phyloP scores from a whole-genome alignment of 2,888 invertebrate species.

The Orchesella flavescens region DNA sequence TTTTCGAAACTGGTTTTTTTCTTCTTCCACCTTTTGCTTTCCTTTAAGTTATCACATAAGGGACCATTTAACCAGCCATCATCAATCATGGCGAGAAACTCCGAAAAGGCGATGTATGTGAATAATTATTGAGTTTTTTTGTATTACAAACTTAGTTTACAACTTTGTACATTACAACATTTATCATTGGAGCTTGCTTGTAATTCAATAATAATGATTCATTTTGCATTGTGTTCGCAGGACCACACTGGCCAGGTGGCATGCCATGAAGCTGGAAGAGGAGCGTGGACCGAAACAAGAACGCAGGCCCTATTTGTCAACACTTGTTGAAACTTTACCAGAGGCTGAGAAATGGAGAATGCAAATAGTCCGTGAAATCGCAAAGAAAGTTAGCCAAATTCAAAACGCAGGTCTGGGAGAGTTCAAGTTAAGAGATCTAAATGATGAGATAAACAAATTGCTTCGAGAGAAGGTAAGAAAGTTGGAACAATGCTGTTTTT shows the following conservation, averaged over 20 bases:
- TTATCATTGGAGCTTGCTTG: no score
- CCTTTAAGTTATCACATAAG: no score
- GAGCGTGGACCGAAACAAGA: constrained; percentile 81
- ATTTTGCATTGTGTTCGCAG: constrained; percentile 75
- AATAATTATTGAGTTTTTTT: not conserved
- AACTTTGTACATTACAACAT: no score
- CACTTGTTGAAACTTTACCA: constrained; percentile 92
- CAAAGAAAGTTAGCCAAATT: constrained; percentile 98
- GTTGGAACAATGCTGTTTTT: constrained; percentile 60
- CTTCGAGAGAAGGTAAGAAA: constrained; percentile 86
- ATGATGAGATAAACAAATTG: constrained; percentile 99
- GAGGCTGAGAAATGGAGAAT: constrained; percentile 97
- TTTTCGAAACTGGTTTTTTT: no score
- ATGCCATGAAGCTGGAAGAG: constrained; percentile 95
- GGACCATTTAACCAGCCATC: no score
- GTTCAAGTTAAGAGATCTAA: constrained; percentile 96
- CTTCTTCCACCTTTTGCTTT: no score
- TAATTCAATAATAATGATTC: not conserved
- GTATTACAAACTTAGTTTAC: no score
- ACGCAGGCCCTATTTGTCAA: constrained; percentile 92
- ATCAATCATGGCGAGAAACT: constrained; percentile 86
- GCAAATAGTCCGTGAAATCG: constrained; percentile 97
- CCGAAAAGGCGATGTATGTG: constrained; percentile 96
- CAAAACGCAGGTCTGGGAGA: constrained; percentile 99
- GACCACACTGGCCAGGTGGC: constrained; percentile 99